Conservation (phyloP, 2,797 vertebrate species). For the Hypotaenidia philippensis region DNA sequence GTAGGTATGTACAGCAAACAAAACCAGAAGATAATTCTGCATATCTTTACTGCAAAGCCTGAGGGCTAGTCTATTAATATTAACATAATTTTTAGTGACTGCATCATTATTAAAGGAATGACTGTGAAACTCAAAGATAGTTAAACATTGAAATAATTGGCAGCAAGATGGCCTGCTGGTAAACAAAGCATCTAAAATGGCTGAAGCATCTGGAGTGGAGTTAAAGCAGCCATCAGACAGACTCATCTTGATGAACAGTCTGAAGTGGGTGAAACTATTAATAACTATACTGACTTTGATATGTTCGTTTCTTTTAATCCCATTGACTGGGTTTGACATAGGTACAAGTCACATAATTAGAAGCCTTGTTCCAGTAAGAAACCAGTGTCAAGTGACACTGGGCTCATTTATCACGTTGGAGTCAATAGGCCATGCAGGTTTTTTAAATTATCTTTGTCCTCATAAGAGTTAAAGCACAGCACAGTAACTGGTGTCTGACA, state of each 20-base stretch:
- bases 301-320: constrained; percentile 24
- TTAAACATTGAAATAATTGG: neutral
- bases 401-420: neutral
- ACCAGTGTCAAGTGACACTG: neutral
- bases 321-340: neutral
- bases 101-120: neutral
- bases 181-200: neutral
- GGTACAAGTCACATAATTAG: constrained; percentile 11
- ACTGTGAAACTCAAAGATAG: neutral
- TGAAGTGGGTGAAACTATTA: neutral
- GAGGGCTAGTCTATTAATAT: neutral
- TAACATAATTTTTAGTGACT: neutral
- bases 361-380: neutral
- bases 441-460: constrained; percentile 2
- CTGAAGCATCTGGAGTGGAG: neutral
- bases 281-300: neutral
- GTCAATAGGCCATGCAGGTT: neutral
- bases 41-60: neutral
- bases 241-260: constrained; percentile 13
- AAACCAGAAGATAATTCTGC: neutral
- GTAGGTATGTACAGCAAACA: neutral
- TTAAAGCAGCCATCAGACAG: neutral
- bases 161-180: neutral
- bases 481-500: neutral
- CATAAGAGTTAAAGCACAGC: neutral